These are phyloP conservation scores for Drosophila lacteicornis DNA, from an alignment of 1,140 invertebrate genomes.

Conservation along the genomic window DNA sequence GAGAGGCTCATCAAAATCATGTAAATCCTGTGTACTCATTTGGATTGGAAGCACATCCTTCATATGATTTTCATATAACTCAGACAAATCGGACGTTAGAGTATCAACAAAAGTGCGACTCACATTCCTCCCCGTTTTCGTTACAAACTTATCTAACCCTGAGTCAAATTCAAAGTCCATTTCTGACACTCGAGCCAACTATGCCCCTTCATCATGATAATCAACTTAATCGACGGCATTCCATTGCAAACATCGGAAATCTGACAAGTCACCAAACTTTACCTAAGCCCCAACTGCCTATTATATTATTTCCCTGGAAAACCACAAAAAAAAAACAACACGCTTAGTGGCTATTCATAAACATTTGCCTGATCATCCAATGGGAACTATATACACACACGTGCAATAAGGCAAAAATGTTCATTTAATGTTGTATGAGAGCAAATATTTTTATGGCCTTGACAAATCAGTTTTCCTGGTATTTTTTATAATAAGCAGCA, in stretches of 20 bases:
- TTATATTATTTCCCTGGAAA: conserved; percentile 16
- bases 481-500: conserved; percentile 73
- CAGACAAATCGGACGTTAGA: no score
- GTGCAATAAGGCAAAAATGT: conserved; percentile 54
- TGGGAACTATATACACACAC: conserved; percentile 28
- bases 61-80: no score
- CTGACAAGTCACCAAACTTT: conserved; percentile 66
- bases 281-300: conserved; percentile 18
- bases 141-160: no score
- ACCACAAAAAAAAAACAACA: not conserved
- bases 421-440: conserved; percentile 67
- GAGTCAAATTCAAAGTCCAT: not conserved
- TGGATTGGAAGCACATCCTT: no score
- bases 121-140: no score
- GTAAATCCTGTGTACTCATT: no score
- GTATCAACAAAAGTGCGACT: no score
- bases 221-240: conserved; percentile 69
- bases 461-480: conserved; percentile 76
- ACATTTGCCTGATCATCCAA: conserved; percentile 40
- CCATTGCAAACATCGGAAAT: conserved; percentile 40
- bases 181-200: conserved; percentile 48
- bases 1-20: no score
- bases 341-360: conserved; percentile 23
- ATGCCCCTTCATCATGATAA: conserved; percentile 60
- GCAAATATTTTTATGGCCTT: conserved; percentile 75